Conservation (phyloP, 2,113 vertebrate species). For the Vombatus ursinus region DNA sequence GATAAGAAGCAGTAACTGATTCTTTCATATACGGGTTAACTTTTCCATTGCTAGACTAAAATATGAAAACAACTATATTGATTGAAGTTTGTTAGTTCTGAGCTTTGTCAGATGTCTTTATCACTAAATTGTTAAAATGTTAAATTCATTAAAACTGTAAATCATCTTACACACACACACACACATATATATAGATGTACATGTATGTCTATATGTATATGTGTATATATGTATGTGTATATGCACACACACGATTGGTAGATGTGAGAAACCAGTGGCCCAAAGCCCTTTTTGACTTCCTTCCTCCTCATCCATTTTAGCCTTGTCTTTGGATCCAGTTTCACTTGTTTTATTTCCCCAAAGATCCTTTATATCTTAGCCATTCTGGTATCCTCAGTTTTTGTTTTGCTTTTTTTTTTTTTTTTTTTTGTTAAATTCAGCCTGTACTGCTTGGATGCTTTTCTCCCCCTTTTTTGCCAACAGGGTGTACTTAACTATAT, state of each 20-base stretch:
- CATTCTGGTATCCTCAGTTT: neutral
- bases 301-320: neutral
- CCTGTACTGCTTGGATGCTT: neutral
- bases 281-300: rapidly evolving
- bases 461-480: neutral
- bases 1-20: neutral
- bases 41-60: neutral
- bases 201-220: no score
- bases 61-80: neutral
- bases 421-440: neutral
- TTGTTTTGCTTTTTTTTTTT: neutral
- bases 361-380: neutral
- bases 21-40: neutral
- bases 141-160: no score
- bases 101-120: neutral
- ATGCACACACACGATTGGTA: neutral
- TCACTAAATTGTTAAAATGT: neutral
- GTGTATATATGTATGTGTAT: no score
- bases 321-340: neutral
- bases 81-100: neutral
- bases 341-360: neutral
- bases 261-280: neutral
- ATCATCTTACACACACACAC: no score
- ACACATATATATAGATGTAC: no score
- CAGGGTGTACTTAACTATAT: neutral